Conservation (phyloP, 2,113 vertebrate genomes). For the Crotalus horridus region DNA sequence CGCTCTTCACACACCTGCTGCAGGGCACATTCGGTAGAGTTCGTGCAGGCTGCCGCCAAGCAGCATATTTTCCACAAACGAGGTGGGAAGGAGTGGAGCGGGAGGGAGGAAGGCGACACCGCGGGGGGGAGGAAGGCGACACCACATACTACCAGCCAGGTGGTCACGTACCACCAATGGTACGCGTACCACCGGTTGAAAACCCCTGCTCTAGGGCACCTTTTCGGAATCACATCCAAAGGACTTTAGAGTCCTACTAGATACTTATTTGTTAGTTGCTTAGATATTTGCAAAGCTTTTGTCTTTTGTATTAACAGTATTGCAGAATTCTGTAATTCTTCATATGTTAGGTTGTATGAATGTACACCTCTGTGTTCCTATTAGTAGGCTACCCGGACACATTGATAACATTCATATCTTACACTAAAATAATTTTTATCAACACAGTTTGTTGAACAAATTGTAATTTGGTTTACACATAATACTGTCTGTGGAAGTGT, state of each 20-base stretch:
- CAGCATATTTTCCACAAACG: no score
- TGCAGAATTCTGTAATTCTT: neutral
- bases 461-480: neutral
- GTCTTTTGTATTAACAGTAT: neutral
- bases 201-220: neutral
- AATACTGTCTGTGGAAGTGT: neutral
- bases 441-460: neutral
- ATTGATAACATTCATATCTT: neutral
- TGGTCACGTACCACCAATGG: no score
- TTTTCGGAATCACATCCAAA: neutral
- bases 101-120: no score
- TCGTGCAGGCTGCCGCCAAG: no score
- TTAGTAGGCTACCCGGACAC: neutral
- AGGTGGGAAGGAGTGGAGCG: no score
- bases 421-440: neutral
- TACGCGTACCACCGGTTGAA: no score
- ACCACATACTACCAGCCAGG: no score
- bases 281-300: neutral
- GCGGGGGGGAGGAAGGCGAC: no score
- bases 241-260: neutral
- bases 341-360: neutral
- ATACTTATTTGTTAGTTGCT: neutral
- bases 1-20: no score
- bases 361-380: neutral
- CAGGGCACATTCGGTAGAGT: no score